A percentile compares a stretch with the other conserved stretches of the same genome.
phyloP scores from a whole-genome alignment of 2,888 invertebrate species.

The Philaethria dido region DNA sequence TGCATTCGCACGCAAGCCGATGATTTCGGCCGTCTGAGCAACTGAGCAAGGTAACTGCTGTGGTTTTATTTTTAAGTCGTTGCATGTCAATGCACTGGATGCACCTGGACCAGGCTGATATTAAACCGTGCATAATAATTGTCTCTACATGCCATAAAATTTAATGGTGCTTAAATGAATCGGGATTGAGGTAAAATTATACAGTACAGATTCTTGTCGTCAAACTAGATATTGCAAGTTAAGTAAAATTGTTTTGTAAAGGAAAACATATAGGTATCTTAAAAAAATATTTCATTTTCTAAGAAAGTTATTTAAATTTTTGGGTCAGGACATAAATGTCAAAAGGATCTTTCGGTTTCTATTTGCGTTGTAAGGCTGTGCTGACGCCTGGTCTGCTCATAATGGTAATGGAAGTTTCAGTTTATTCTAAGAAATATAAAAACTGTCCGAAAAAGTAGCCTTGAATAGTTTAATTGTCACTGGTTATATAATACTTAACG shows the following conservation, averaged over 20 bases:
- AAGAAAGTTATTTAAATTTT: background rate
- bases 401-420: slow-evolving; percentile 31
- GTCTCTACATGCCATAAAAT: slow-evolving; percentile 16
- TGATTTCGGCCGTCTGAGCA: slow-evolving; percentile 58
- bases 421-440: slow-evolving; percentile 15
- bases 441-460: slow-evolving; percentile 18
- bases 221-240: background rate
- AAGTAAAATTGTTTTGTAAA: background rate
- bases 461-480: slow-evolving; percentile 2
- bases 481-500: background rate
- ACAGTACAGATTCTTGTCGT: background rate
- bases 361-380: slow-evolving; percentile 45
- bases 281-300: background rate
- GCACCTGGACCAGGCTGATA: slow-evolving; percentile 30
- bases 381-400: slow-evolving; percentile 41
- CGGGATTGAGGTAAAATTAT: slow-evolving; percentile 11
- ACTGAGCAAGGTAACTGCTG: slow-evolving; percentile 56
- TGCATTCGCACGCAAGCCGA: slow-evolving; percentile 69
- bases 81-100: slow-evolving; percentile 54
- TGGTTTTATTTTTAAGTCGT: slow-evolving; percentile 62
- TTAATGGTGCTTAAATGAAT: slow-evolving; percentile 18
- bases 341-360: background rate
- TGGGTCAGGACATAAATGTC: background rate
- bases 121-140: slow-evolving; percentile 29
- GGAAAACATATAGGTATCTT: background rate